Evolutionary conservation across 2,888 invertebrate genomes (phyloP).

Genomic region (Pseudococcus jackbeardsleyi): DNA sequence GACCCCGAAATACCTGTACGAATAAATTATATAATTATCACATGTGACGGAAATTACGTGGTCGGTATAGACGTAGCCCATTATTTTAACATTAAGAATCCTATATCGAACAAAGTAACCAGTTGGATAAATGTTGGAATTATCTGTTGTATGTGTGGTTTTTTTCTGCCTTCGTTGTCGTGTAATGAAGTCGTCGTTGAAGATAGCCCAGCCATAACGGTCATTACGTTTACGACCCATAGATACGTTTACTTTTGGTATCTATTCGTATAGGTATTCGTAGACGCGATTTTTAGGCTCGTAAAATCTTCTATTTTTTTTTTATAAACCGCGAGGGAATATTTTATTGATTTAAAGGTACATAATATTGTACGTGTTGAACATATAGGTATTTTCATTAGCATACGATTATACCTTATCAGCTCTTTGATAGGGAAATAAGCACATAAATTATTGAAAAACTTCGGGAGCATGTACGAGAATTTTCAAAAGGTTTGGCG

Average conservation of each 20-base stretch:
- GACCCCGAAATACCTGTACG: conserved; percentile 46
- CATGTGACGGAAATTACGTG: conserved; percentile 45
- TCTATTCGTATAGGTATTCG: background rate
- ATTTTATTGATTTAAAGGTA: background rate
- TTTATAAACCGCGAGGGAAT: background rate
- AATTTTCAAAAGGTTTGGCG: no score
- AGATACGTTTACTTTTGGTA: background rate
- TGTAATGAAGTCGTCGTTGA: conserved; percentile 33
- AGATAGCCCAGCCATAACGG: background rate
- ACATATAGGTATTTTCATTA: background rate
- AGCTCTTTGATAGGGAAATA: no score
- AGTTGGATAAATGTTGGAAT: conserved; percentile 9
- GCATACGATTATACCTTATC: background rate
- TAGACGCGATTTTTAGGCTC: background rate
- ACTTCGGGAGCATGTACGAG: no score
- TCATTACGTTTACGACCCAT: background rate
- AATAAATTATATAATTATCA: conserved; percentile 46
- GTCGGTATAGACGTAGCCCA: conserved; percentile 35
- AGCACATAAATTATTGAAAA: no score
- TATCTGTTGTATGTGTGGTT: conserved; percentile 12
- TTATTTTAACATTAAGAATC: conserved; percentile 49
- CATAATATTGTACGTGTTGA: background rate
- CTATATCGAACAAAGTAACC: conserved; percentile 34
- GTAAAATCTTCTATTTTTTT: background rate
- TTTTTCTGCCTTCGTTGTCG: background rate